Percentiles rank a stretch among this genome's conserved stretches.
These are phyloP conservation scores for Ptyas mucosa DNA, from an alignment of 2,113 vertebrate species.

Conservation along the genomic window DNA sequence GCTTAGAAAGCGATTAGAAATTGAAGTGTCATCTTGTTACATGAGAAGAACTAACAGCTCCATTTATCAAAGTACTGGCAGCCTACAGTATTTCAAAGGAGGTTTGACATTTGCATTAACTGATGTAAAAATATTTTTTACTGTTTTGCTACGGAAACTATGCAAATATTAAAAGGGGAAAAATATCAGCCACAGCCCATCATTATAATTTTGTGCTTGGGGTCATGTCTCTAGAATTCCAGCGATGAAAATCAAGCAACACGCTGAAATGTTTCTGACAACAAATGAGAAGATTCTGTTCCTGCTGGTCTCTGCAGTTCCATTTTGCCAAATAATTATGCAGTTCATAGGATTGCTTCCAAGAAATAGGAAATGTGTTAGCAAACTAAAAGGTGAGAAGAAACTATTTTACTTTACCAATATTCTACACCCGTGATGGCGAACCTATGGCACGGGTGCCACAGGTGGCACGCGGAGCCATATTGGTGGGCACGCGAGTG, in stretches of 20 bases:
- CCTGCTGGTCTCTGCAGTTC: background rate
- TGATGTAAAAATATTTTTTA: constrained; percentile 40
- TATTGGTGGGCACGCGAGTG: too few relatives aligned
- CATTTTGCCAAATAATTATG: background rate
- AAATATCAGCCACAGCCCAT: background rate
- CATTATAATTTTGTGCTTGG: background rate
- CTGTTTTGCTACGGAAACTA: constrained; percentile 31
- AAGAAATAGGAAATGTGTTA: background rate
- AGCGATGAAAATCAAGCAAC: background rate
- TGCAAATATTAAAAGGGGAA: constrained; percentile 34
- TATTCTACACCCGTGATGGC: too few relatives aligned
- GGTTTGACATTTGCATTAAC: constrained; percentile 48
- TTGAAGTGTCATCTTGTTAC: constrained; percentile 42
- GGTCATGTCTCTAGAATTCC: constrained; percentile 6
- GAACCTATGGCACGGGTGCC: too few relatives aligned
- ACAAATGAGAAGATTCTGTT: background rate
- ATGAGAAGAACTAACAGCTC: constrained; percentile 48
- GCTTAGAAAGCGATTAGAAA: constrained; percentile 31
- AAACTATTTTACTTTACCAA: background rate
- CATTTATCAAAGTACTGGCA: constrained; percentile 52
- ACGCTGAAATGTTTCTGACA: background rate
- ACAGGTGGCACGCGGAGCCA: too few relatives aligned
- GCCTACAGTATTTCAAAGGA: constrained; percentile 12
- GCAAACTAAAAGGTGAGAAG: background rate
- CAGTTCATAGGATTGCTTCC: background rate